Evolutionary conservation across 2,888 invertebrate genomes (phyloP).

Genomic region (Linnaemya vulpina): DNA sequence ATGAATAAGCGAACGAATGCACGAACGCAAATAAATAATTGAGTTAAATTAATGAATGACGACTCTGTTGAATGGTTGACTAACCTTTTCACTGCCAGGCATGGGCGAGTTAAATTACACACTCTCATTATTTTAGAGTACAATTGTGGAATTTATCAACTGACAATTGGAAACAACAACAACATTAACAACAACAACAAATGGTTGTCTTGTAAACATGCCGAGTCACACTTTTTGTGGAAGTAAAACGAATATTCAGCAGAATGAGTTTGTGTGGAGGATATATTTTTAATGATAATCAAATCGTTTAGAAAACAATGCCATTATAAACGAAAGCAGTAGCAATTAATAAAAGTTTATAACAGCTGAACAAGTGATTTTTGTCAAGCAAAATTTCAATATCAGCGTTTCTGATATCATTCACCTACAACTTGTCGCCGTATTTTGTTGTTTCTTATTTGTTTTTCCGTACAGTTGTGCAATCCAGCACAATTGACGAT

Average conservation of each 20-base stretch:
- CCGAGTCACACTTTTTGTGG: background rate
- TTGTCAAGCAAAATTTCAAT: background rate
- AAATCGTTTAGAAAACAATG: background rate
- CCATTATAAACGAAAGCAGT: background rate
- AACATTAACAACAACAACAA: too few species aligned
- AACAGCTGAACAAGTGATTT: background rate
- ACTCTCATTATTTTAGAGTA: background rate
- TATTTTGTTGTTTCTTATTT: background rate
- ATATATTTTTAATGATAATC: background rate
- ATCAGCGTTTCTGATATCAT: background rate
- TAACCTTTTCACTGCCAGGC: background rate
- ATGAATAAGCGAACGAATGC: background rate
- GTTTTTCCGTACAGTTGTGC: too few species aligned
- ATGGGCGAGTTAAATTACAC: slow-evolving; percentile 15
- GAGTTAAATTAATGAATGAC: slow-evolving; percentile 15
- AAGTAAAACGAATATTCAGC: background rate
- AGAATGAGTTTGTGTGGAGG: background rate
- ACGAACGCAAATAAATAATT: background rate
- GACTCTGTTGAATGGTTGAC: slow-evolving; percentile 4
- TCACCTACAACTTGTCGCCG: background rate
- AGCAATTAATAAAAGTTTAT: background rate
- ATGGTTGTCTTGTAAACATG: too few species aligned
- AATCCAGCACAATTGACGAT: too few species aligned
- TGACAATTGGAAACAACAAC: background rate
- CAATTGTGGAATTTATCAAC: background rate